Evolutionary conservation across 2,113 vertebrate genomes (phyloP), one percentile per base, ranked within the genome.

Genomic region (Sardina pilchardus): DNA sequence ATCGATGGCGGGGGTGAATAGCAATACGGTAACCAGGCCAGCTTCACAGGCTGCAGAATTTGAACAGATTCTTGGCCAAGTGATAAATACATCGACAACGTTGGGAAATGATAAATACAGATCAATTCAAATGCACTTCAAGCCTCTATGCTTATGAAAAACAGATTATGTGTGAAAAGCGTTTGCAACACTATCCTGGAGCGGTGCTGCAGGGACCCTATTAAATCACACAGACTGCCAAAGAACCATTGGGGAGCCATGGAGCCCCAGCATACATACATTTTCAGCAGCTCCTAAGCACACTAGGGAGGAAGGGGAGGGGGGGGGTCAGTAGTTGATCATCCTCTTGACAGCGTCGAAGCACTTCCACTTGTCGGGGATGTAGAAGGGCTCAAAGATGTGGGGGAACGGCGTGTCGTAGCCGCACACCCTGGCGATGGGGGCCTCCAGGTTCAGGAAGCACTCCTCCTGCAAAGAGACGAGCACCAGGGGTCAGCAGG

Each of bases 351-450:
- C 94, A 34, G 96, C 97, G 0, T 99, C 98, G 82, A 99, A 99
- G 91, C 98, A 99, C 91, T 99, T 99, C 98, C 98, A 99, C 92
- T 99, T 99, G 93, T 99, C 98, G 87, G 98, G 98, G 94, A 99
- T 99, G 93, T 99, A 99, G 93, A 99, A 99, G 59, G 97, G 96
- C 86, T 99, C 98, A 88, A 98, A 99, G 90, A 99, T 96, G 92
- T 99, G 97, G 87, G 98, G 97, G 88, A 99, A 99, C 0, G 98
- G 98, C 6, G 98, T 99, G 93, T 99, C 98, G 36, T 99, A 99
- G 81, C 98, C 98, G 92, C 98, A 99, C 0, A 99, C 98, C 93
- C 98, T 94, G 81, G 95, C 90, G 92, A 99, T 97, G 85, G 98
- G 98, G 83, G 98, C 98, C 92, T 99, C 98, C 86, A 99, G 94